A percentile compares a stretch with the other conserved stretches of the same genome.
Conservation (phyloP, 2,797 vertebrate species). For the Nothura maculosa region DNA sequence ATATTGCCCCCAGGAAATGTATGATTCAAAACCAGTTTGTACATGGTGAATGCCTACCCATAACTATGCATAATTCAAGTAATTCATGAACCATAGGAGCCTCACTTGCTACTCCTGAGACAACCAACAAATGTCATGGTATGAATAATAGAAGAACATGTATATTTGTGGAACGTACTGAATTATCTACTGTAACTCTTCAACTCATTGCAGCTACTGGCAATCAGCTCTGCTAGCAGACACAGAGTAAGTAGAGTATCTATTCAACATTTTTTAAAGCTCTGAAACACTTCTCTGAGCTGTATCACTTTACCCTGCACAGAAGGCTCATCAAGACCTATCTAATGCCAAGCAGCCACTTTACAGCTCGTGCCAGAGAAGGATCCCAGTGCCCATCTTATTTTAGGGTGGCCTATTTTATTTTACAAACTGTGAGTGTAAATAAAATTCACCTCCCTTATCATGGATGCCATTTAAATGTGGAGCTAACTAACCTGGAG, state of each 20-base stretch:
- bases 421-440: not conserved
- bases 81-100: conserved; percentile 61
- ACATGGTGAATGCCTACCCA: conserved; percentile 45
- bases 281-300: not conserved
- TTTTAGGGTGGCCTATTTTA: not conserved
- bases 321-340: not conserved
- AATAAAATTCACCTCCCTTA: not conserved
- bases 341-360: not conserved
- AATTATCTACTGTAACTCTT: conserved; percentile 59
- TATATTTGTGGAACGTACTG: conserved; percentile 52
- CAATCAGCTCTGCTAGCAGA: conserved; percentile 48
- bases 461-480: not conserved
- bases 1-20: conserved; percentile 56
- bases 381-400: not conserved
- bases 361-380: not conserved
- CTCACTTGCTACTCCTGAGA: conserved; percentile 67
- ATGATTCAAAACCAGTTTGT: conserved; percentile 51
- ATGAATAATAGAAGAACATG: conserved; percentile 78
- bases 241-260: conserved; percentile 41
- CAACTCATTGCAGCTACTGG: conserved; percentile 28
- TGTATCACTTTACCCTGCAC: not conserved
- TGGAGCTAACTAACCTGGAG: not conserved
- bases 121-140: conserved; percentile 73
- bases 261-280: conserved; percentile 50
- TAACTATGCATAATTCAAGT: conserved; percentile 76